A percentile compares a stretch with the other conserved stretches of the same genome.
Conservation (phyloP, 2,888 invertebrate genomes). For the Mongoloraphidia duomilia region DNA sequence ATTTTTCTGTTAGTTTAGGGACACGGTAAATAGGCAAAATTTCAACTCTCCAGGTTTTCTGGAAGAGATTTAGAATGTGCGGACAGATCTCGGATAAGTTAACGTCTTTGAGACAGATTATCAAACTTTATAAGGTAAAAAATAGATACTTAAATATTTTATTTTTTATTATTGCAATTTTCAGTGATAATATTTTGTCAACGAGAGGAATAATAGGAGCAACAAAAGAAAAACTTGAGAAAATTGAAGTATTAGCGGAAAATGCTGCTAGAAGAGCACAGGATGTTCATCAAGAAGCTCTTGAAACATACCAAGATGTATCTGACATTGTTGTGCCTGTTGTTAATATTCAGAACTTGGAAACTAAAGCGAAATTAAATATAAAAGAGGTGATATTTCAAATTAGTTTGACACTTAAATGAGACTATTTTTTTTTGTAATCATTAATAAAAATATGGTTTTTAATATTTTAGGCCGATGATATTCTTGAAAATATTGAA, state of each 20-base stretch:
- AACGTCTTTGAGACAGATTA: no score
- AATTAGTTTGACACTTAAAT: background rate
- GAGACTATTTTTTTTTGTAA: background rate
- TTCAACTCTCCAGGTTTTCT: no score
- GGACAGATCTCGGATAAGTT: no score
- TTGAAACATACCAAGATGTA: slow-evolving; percentile 66
- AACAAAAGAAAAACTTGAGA: slow-evolving; percentile 53
- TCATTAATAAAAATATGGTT: background rate
- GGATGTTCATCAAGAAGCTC: slow-evolving; percentile 66
- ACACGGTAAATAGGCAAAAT: no score
- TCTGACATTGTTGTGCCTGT: slow-evolving; percentile 63
- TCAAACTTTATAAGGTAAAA: no score
- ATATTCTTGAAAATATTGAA: slow-evolving; percentile 37
- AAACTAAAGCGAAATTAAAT: slow-evolving; percentile 50
- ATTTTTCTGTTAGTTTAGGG: background rate
- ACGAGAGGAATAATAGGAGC: slow-evolving; percentile 50
- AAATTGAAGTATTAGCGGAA: slow-evolving; percentile 54
- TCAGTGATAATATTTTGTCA: slow-evolving; percentile 49
- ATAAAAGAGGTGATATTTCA: slow-evolving; percentile 43
- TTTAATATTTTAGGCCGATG: slow-evolving; percentile 35
- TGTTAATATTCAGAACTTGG: slow-evolving; percentile 55
- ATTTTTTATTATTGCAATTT: slow-evolving; percentile 16
- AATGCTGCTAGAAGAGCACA: slow-evolving; percentile 60
- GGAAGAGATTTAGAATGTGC: no score
- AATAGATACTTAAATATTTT: background rate